A percentile compares a stretch with the other conserved stretches of the same genome.
Conservation (phyloP, 2,888 invertebrate genomes). For the Caenorhabditis auriculariae region DNA sequence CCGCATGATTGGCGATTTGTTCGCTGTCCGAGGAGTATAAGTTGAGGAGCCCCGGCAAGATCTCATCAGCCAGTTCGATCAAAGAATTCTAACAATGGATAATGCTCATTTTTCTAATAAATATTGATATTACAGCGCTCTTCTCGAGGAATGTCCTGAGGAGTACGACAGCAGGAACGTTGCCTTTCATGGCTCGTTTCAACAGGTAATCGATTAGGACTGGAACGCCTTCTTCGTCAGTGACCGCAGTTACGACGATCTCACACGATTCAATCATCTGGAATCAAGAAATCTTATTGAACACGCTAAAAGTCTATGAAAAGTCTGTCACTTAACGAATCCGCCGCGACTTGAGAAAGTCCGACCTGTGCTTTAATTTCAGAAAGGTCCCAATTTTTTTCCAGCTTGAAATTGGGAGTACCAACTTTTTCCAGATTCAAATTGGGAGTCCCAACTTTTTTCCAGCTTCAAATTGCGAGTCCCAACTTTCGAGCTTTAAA, state of each 20-base stretch:
- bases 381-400: no score
- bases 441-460: no score
- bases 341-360: not conserved
- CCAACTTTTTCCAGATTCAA: no score
- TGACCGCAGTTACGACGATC: conserved; percentile 82
- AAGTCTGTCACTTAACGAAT: not conserved
- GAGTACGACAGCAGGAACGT: conserved; percentile 75
- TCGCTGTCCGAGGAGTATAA: conserved; percentile 79
- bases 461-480: no score
- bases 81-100: conserved; percentile 20
- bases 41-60: conserved; percentile 44
- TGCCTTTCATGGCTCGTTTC: conserved; percentile 75
- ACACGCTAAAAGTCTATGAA: not conserved
- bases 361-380: no score
- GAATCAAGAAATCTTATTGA: not conserved
- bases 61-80: conserved; percentile 29
- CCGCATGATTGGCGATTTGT: conserved; percentile 80
- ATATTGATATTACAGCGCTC: conserved; percentile 31
- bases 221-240: conserved; percentile 79
- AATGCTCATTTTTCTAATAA: no score
- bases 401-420: no score
- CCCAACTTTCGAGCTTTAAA: no score
- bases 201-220: conserved; percentile 84
- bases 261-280: conserved; percentile 49
- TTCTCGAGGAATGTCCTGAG: conserved; percentile 45